Evolutionary conservation across 2,888 invertebrate species (phyloP).

Genomic region (Asteroscopus sphinx): DNA sequence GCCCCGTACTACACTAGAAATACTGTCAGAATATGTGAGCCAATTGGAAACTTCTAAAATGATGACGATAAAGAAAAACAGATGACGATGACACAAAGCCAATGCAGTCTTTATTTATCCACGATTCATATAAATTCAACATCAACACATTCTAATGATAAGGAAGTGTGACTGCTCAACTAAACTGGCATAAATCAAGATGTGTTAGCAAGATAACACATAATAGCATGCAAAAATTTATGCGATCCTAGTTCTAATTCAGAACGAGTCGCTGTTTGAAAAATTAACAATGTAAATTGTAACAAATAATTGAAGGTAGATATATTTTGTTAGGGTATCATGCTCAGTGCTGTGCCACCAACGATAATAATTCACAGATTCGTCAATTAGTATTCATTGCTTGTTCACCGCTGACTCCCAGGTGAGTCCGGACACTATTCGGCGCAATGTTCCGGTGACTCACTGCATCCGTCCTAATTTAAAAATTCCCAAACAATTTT

Average conservation of each 20-base stretch:
- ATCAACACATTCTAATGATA: conserved; percentile 31
- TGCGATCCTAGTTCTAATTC: conserved; percentile 56
- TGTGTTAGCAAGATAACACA: conserved; percentile 30
- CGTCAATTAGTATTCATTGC: conserved; percentile 74
- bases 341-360: conserved; percentile 57
- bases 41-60: conserved; percentile 4
- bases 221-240: conserved; percentile 28
- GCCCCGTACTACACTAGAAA: too few relatives aligned
- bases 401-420: conserved; percentile 67
- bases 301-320: conserved; percentile 55
- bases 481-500: conserved; percentile 31
- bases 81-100: neutral
- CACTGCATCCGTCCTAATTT: conserved; percentile 68
- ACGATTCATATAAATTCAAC: conserved; percentile 3
- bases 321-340: too few relatives aligned
- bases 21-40: too few relatives aligned
- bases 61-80: neutral
- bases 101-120: neutral
- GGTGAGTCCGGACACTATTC: conserved; percentile 78
- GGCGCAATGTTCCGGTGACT: conserved; percentile 84
- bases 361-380: conserved; percentile 57
- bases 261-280: conserved; percentile 48
- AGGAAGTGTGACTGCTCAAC: conserved; percentile 32
- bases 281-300: conserved; percentile 65
- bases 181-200: conserved; percentile 42